Base-by-base conservation (phyloP, 2,797 vertebrate genomes). In the Melanogrammus aeglefinus region DNA sequence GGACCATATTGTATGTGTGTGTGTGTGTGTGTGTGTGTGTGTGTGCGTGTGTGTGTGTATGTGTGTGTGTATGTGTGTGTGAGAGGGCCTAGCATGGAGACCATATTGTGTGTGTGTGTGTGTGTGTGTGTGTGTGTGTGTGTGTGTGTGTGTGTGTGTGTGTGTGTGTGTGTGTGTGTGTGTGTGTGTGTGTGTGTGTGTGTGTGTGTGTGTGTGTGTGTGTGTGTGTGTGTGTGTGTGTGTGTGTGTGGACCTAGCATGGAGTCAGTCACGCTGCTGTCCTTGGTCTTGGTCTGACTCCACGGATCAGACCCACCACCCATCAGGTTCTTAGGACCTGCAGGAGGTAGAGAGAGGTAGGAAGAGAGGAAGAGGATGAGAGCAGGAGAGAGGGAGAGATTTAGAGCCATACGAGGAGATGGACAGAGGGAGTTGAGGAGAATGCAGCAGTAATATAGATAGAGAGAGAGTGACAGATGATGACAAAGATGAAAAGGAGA, bases 241-340 rank as follows among this genome's bases (percentile, higher is more conserved):
- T 63, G 57, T 63, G 57, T 63, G 57, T 63, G 57, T 75, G 78
- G 79, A 91, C 90, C 90, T 90, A 90, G 83, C 78, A 90, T 86
- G 66, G 86, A 91, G 83, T 88, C 89, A 29, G 87, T 79, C 82
- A 87, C 81, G 88, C 84, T 89, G 87, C 86, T 90, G 85, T 93
- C 91, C 84, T 93, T 92, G 77, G 86, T 83, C 77, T 90, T 89
- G 83, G 88, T 91, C 83, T 88, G 81, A 84, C 72, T 88, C 88
- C 90, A 91, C 80, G 89, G 90, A 79, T 87, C 92, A 66, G 86
- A 79, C 83, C 85, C 87, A 2, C 86, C 90, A 57, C 86, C 89
- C 81, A 88, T 89, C 87, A 82, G 70, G 72, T 78, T 82, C 29
- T 85, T 75, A 18, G 91, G 86, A 86, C 89, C 90, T 90, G 71